phyloP scores from a whole-genome alignment of 1,140 invertebrate species.

The Acromyrmex heyeri region DNA sequence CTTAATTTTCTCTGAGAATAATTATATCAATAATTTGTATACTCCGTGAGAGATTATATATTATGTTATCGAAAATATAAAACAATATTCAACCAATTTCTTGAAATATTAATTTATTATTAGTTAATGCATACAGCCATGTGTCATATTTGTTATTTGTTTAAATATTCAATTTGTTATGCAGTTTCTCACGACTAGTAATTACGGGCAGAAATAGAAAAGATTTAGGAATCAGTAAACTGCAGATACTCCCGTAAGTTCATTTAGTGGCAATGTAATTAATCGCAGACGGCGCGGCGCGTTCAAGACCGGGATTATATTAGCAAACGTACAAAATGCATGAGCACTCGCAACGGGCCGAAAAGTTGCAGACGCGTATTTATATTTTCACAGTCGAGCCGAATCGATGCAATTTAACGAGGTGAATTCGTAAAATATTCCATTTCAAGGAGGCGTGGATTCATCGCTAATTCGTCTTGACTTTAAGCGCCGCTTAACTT shows the following conservation, averaged over 20 bases:
- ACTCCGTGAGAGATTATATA: not conserved
- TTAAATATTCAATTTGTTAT: not conserved
- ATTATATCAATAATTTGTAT: not conserved
- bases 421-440: conserved; percentile 69
- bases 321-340: conserved; percentile 55
- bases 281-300: conserved; percentile 10
- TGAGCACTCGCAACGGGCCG: conserved; percentile 9
- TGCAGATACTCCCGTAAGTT: conserved; percentile 32
- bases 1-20: not conserved
- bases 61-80: not conserved
- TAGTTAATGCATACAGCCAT: not conserved
- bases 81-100: not conserved
- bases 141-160: not conserved
- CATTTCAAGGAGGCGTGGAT: conserved; percentile 49
- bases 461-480: conserved; percentile 29
- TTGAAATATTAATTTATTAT: not conserved
- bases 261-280: conserved; percentile 44
- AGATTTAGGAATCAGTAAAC: conserved; percentile 35
- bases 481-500: conserved; percentile 63
- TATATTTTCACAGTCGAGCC: conserved; percentile 29
- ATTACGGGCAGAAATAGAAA: not conserved
- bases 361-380: conserved; percentile 46
- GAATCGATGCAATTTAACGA: conserved; percentile 63
- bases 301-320: conserved; percentile 30
- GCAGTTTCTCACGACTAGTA: not conserved